phyloP scores from a whole-genome alignment of 92 coral and sea anemone genomes.

The Paramuricea clavata region DNA sequence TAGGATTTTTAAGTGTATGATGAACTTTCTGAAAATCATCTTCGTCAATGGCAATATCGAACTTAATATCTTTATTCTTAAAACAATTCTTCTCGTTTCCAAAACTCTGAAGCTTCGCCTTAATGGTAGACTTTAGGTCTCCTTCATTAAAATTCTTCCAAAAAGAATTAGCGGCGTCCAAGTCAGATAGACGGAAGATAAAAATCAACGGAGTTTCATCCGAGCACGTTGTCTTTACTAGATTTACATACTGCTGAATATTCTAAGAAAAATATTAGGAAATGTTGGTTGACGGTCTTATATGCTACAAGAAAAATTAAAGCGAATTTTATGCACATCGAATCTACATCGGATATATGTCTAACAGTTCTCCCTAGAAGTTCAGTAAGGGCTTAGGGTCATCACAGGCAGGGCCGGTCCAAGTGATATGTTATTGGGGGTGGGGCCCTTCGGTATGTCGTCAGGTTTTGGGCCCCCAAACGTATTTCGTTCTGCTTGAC shows the following conservation, averaged over 20 bases:
- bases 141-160: constrained; percentile 77
- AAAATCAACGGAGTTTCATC: constrained; percentile 58
- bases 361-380: no score
- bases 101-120: constrained; percentile 39
- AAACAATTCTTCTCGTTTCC: neutral
- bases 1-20: neutral
- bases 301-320: no score
- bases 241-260: constrained; percentile 76
- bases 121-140: constrained; percentile 51
- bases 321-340: no score
- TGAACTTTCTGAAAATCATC: constrained; percentile 13
- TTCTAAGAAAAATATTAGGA: constrained; percentile 47
- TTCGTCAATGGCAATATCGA: neutral
- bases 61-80: neutral
- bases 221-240: constrained; percentile 56
- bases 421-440: no score
- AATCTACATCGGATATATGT: no score
- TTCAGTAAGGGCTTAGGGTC: no score
- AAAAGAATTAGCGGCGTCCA: constrained; percentile 74
- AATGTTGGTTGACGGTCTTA: no score
- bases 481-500: no score
- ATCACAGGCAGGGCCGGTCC: no score
- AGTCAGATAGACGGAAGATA: constrained; percentile 84
- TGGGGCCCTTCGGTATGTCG: no score
- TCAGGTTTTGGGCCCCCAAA: no score